A percentile compares a stretch with the other conserved stretches of the same genome.
phyloP scores from a whole-genome alignment of 2,797 vertebrate species.

The Tauraco hartlaubi region DNA sequence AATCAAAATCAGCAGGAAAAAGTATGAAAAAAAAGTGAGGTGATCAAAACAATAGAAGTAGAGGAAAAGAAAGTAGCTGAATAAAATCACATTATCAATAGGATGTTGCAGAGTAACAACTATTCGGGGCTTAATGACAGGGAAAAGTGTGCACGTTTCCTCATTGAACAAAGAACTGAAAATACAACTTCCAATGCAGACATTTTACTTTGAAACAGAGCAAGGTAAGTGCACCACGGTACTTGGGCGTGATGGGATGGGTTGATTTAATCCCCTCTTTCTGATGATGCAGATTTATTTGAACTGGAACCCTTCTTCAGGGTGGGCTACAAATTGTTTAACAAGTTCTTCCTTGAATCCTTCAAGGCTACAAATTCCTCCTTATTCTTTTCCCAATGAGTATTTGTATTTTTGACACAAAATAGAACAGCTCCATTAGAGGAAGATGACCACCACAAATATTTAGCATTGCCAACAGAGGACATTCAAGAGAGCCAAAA shows the following conservation, averaged over 20 bases:
- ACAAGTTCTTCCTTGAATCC: neutral
- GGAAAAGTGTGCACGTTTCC: neutral
- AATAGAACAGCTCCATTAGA: neutral
- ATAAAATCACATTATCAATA: neutral
- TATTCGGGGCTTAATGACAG: neutral
- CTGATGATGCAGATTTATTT: neutral
- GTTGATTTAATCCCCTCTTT: neutral
- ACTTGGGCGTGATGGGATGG: rapidly evolving
- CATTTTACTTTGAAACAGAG: neutral
- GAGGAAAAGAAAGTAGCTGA: neutral
- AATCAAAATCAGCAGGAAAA: neutral
- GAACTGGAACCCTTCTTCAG: neutral
- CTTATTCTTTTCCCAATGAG: neutral
- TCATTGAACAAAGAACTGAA: neutral
- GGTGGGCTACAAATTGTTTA: neutral
- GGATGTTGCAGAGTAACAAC: neutral
- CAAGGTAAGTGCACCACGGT: neutral
- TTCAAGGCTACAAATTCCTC: neutral
- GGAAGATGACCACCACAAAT: neutral
- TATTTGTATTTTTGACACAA: neutral
- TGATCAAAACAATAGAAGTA: neutral
- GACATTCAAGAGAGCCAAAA: neutral
- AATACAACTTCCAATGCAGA: neutral
- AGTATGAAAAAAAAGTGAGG: neutral
- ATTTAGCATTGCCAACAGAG: neutral